Evolutionary conservation across 2,888 invertebrate species (phyloP), one percentile per base, ranked within the genome.

Genomic region (Polyommatus icarus): DNA sequence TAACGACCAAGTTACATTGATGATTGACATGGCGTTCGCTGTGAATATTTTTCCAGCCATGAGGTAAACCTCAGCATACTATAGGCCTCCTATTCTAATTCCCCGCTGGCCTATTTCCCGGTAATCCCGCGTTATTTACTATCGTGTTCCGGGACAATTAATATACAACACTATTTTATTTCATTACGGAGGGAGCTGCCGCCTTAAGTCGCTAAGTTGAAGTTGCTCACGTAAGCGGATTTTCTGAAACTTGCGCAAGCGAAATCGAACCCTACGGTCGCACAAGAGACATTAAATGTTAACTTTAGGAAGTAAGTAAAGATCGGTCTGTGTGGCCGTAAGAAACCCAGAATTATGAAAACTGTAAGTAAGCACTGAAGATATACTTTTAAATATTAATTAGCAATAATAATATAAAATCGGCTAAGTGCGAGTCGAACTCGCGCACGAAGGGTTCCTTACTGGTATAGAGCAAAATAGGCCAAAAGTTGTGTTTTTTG

Each of bases 91-190:
- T 73, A 75, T 75, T 75, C 75, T 75, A 75, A 75, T 54, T 29
- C 75, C 75, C 83, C 78, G 79, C 77, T 82, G 82, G 79, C 81
- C 80, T 73, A 80, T 82, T 82, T 80, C 83, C 82, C 79, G 79
- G 46, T 76, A 81, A 80, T 82, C 80, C 80, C 83, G 82, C 85
- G 82, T 84, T 83, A 84, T 86, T 85, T 88, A 89, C 88, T 92
- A 89, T 87, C 93, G 90, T 93, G 92, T 90, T 89, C 86, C 83
- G 81, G 83, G 84, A 90, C 92, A 93, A 93, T 93, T 92, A 93
- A 92, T 93, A 91, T 89, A 84, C 84, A 83, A 87, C 89, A 90
- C 90, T 92, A 92, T 90, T 92, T 92, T 92, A 93, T 91, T 91
- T 89, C 88, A 91, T 92, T 91, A 91, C 88, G 87, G 87, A 87